Base-by-base conservation (phyloP, 2,797 vertebrate species). In the Pterois miles region DNA sequence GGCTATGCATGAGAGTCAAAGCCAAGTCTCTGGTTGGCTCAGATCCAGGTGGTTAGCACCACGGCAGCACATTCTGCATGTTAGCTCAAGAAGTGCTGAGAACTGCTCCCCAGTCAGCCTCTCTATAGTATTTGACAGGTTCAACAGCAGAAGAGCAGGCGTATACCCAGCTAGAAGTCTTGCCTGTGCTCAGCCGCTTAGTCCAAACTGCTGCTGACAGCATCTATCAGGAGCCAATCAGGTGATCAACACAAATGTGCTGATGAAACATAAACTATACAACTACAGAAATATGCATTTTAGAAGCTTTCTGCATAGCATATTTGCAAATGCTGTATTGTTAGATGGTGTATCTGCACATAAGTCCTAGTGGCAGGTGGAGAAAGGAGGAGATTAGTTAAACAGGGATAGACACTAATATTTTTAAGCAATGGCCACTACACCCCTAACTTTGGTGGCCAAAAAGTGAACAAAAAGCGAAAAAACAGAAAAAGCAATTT, bases 41-140 rank as follows among this genome's bases (percentile, higher is more conserved):
- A 8, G 73, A 14, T 88, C 92, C 94, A 94, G 82, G 88, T 73
- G 88, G 90, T 94, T 94, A 85, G 82, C 88, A 85, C 84, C 75
- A 73, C 64, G 33, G 83, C 83, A 88, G 87, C 89, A 91, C 89
- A 90, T 91, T 92, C 90, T 91, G 86, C 89, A 91, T 77, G 82
- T 92, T 83, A 79, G 86, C 91, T 88, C 85, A 66, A 87, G 71
- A 82, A 73, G 31, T 82, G 83, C 88, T 86, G 71, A 86, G 83
- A 91, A 67, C 77, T 23, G 74, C 87, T 91, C 88, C 85, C 85
- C 80, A 74, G 65, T 91, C 84, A 34, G 71, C 78, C 81, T 70
- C 75, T 82, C 80, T 63, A 71, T 65, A 74, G 81, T 38, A 60
- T 88, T 38, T 84, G 86, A 88, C 86, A 91, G 83, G 85, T 84